Percentiles rank a stretch among this genome's conserved stretches.
Conservation (phyloP, 2,113 vertebrate species). For the Brachypodius melanocephalos region DNA sequence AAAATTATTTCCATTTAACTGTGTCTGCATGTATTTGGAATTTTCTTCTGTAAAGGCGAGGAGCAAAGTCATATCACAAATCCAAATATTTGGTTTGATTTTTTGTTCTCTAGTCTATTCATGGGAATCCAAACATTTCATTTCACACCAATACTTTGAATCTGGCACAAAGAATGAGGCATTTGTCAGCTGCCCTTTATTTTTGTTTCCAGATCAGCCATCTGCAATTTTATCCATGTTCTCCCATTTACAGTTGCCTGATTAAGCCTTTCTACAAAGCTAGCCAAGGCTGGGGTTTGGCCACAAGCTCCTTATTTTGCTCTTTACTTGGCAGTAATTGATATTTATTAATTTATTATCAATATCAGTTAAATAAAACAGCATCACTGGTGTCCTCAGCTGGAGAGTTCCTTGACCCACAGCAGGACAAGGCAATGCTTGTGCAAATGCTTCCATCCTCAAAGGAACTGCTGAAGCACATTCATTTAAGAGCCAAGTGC, state of each 20-base stretch:
- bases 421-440: rapidly evolving
- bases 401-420: neutral
- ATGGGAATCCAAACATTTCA: neutral
- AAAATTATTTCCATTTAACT: neutral
- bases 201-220: neutral
- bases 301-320: neutral
- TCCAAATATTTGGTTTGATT: neutral
- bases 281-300: neutral
- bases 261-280: neutral
- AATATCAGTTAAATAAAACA: neutral
- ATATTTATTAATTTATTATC: neutral
- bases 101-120: neutral
- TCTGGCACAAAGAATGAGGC: neutral
- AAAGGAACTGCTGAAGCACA: neutral
- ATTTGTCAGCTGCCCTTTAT: neutral
- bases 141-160: neutral
- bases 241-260: neutral
- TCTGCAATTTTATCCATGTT: neutral
- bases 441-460: neutral
- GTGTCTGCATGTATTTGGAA: neutral
- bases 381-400: neutral
- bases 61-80: neutral
- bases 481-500: neutral
- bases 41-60: neutral
- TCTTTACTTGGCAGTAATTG: neutral